Evolutionary conservation across 2,888 invertebrate genomes (phyloP), one percentile per base, ranked within the genome.

Genomic region (Lysandra coridon): DNA sequence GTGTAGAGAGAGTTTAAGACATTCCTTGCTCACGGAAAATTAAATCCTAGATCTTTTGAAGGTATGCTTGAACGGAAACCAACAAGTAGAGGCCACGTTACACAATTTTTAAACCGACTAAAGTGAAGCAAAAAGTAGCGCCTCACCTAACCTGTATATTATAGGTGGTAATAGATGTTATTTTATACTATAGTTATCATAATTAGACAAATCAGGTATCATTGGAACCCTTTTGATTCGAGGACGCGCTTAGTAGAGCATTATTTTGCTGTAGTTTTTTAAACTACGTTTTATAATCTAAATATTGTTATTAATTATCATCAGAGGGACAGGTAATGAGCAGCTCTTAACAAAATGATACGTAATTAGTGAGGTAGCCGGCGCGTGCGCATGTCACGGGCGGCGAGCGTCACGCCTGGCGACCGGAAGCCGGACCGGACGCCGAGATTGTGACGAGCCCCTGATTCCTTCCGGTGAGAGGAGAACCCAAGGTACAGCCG

Each of bases 401-500:
- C 82, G 85, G 86, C 84, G 87, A 83, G 83, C 85, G 88, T 88
- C 88, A 86, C 86, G 86, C 86, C 87, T 87, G 87, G 85, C 86
- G 84, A 84, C 87, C 92, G 93, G 93, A 92, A 91, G 91, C 87
- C 84, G 84, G 82, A 84, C 91, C 92, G 93, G 94, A 93, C 91
- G 94, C 86, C 89, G 91, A 92, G 93, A 93, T 92, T 92, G 93
- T 90, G 89, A 87, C 90, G 90, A 90, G 91, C 90, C 92, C 91
- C 92, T 92, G 93, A 92, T 91, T 92, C 93, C 94, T 94, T 94
- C 94, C 94, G 94, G 92, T 88, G 89, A 86, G 87, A 83, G 79
- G 84, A 57, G 81, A 81, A 80, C 78, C 76, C 80, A 82, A 84
- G 81, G 78, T 73, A 83, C n/a, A 69, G 79, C 79, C 77, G 77